phyloP scores from a whole-genome alignment of 1,140 invertebrate genomes.

The Odontomachus brunneus region DNA sequence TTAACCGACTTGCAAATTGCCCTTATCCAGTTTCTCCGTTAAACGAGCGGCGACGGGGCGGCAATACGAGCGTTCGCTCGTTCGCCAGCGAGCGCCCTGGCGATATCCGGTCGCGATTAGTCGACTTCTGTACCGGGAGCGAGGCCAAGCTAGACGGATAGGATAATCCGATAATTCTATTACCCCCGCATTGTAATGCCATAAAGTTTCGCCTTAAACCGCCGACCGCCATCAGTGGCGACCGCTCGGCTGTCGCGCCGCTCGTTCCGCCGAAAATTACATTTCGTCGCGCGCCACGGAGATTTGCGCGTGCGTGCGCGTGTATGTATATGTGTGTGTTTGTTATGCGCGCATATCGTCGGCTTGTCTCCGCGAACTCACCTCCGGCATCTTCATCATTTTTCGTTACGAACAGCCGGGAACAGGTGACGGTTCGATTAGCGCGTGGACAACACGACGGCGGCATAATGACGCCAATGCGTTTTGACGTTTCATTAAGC shows the following conservation, averaged over 20 bases:
- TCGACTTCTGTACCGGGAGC: constrained; percentile 53
- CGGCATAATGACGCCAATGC: not conserved
- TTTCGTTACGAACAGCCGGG: not conserved
- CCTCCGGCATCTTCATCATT: not conserved
- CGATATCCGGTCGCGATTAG: constrained; percentile 54
- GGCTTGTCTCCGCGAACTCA: not conserved
- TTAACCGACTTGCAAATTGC: constrained; percentile 75
- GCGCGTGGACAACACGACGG: not conserved
- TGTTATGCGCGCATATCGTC: too few relatives aligned
- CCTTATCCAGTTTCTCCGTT: constrained; percentile 69
- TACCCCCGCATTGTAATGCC: constrained; percentile 63
- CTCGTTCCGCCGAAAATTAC: constrained; percentile 45
- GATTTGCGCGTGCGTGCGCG: not conserved
- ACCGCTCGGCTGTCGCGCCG: constrained; percentile 22
- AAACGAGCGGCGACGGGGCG: constrained; percentile 50
- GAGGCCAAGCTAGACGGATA: constrained; percentile 33
- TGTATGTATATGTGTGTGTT: too few relatives aligned
- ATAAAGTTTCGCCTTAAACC: constrained; percentile 70
- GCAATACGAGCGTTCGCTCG: constrained; percentile 21
- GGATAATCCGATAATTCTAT: constrained; percentile 73
- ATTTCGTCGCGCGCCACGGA: not conserved
- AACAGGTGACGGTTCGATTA: not conserved
- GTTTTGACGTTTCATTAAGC: not conserved
- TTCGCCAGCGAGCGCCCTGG: not conserved
- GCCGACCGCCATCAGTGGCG: constrained; percentile 27